Conservation (phyloP, 2,113 vertebrate species). For the Gambusia affinis region DNA sequence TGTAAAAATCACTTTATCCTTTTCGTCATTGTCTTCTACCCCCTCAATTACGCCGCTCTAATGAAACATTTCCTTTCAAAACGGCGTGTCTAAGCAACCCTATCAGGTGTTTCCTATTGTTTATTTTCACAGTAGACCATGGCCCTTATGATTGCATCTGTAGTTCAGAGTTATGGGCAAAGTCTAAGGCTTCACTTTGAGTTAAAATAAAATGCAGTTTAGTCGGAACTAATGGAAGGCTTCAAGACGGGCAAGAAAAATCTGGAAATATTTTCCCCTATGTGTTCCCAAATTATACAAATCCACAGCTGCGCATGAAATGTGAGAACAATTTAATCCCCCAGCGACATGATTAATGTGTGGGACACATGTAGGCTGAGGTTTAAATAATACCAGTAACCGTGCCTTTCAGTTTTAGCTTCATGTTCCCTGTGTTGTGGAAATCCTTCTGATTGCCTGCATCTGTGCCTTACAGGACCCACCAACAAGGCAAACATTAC, state of each 20-base stretch:
- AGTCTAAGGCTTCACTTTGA: constrained; percentile 9
- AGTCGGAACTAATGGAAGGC: constrained; percentile 15
- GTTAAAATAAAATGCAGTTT: neutral
- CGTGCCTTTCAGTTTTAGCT: constrained; percentile 9
- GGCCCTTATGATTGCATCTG: neutral
- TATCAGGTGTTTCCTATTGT: neutral
- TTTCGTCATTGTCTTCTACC: too few relatives aligned
- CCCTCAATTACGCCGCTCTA: neutral
- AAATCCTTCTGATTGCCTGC: constrained; percentile 34
- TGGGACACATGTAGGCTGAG: neutral
- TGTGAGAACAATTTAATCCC: constrained; percentile 7
- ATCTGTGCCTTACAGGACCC: constrained; percentile 55
- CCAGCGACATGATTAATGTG: constrained; percentile 12
- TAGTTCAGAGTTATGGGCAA: neutral
- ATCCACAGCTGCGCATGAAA: neutral
- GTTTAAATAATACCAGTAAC: constrained; percentile 2
- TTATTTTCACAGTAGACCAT: neutral
- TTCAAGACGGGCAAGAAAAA: neutral
- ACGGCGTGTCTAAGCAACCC: neutral
- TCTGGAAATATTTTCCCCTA: constrained; percentile 4
- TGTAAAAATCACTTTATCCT: too few relatives aligned
- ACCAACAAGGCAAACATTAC: constrained; percentile 62
- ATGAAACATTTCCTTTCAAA: neutral
- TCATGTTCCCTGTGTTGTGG: constrained; percentile 29
- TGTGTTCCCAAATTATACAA: constrained; percentile 15